These are phyloP conservation scores for Scomber japonicus DNA, from an alignment of 2,113 vertebrate species.

Conservation along the genomic window DNA sequence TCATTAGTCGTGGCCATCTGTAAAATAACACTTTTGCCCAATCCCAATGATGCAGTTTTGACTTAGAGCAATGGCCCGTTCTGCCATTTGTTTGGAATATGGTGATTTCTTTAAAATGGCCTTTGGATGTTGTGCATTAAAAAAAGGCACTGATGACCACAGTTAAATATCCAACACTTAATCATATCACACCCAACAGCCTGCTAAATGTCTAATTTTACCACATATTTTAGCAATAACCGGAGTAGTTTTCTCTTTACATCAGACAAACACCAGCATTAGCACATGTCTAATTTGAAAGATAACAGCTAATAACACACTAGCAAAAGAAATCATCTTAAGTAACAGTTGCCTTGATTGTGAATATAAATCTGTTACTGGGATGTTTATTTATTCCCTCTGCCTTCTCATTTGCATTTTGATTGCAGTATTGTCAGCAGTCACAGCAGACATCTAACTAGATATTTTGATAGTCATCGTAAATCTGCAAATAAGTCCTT, in stretches of 20 bases:
- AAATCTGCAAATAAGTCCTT: conserved; percentile 86
- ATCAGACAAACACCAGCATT: conserved; percentile 25
- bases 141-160: conserved; percentile 40
- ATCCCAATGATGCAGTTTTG: conserved; percentile 78
- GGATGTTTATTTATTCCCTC: conserved; percentile 81
- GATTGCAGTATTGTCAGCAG: conserved; percentile 84
- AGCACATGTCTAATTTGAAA: conserved; percentile 49
- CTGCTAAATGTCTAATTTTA: conserved; percentile 42
- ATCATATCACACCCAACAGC: conserved; percentile 44
- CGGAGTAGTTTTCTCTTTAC: conserved; percentile 10
- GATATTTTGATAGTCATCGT: conserved; percentile 85
- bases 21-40: conserved; percentile 78
- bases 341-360: conserved; percentile 75
- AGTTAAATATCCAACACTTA: conserved; percentile 43
- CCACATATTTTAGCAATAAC: conserved; percentile 23
- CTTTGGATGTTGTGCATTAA: conserved; percentile 44
- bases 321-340: conserved; percentile 61
- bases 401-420: conserved; percentile 85
- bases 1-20: conserved; percentile 86
- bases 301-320: conserved; percentile 65
- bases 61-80: conserved; percentile 76
- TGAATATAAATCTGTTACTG: conserved; percentile 72
- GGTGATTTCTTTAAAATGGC: conserved; percentile 49
- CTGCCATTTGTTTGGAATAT: conserved; percentile 67
- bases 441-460: conserved; percentile 79